A percentile compares a stretch with the other conserved stretches of the same genome.
Evolutionary conservation across 2,113 vertebrate species (phyloP).

Genomic region (Pseudorasbora parva): DNA sequence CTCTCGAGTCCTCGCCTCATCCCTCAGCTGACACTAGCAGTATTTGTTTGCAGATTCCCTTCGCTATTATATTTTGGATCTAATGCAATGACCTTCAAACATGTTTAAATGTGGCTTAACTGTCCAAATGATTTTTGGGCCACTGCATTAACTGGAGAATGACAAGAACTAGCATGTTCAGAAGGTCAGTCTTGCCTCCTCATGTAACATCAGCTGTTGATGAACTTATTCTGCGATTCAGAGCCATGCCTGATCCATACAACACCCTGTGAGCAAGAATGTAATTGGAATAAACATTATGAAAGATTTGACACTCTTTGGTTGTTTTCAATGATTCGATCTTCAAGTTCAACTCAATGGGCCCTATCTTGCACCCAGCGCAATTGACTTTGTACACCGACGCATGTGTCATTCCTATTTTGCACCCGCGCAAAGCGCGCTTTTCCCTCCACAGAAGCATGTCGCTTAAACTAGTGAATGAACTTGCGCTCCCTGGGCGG

Average conservation of each 20-base stretch:
- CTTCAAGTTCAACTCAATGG: not conserved
- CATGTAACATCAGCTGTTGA: not conserved
- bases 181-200: not conserved
- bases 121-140: not conserved
- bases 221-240: not conserved
- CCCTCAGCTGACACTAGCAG: not conserved
- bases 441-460: too few relatives aligned
- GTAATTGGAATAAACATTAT: too few relatives aligned
- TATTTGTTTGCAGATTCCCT: not conserved
- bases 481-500: too few relatives aligned
- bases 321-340: too few relatives aligned
- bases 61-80: not conserved
- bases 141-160: not conserved
- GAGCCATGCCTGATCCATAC: too few relatives aligned
- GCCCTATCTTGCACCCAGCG: too few relatives aligned
- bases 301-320: not conserved
- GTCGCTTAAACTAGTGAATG: too few relatives aligned
- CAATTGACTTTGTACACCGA: too few relatives aligned
- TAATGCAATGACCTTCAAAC: not conserved
- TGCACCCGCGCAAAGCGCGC: too few relatives aligned
- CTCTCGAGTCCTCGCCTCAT: too few relatives aligned
- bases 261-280: too few relatives aligned
- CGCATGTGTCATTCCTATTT: too few relatives aligned
- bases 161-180: not conserved
- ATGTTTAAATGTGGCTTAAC: not conserved